Percentiles rank a stretch among this genome's conserved stretches.
These are phyloP conservation scores for Dascyllus trimaculatus DNA, from an alignment of 2,113 vertebrate genomes.

Conservation along the genomic window DNA sequence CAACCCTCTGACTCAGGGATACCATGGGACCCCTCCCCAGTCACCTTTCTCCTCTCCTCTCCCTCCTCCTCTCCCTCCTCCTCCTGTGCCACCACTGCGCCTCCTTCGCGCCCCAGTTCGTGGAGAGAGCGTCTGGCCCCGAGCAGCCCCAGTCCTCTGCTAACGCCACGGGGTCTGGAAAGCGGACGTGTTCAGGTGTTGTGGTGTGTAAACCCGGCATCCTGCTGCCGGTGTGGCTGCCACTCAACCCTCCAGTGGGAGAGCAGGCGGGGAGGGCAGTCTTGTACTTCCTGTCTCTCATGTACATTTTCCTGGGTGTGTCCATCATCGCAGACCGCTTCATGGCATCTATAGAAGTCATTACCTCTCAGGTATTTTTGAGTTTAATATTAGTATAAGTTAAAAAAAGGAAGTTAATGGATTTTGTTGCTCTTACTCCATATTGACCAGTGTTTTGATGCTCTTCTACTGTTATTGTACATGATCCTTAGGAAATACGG, in stretches of 20 bases:
- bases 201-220: conserved; percentile 88
- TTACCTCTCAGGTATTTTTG: conserved; percentile 92
- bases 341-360: conserved; percentile 98
- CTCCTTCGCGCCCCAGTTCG: conserved; percentile 45
- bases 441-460: neutral
- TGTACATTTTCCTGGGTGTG: conserved; percentile 96
- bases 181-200: conserved; percentile 75
- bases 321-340: conserved; percentile 98
- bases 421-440: neutral
- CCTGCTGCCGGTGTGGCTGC: conserved; percentile 92
- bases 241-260: conserved; percentile 86
- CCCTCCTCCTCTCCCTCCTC: conserved; percentile 57
- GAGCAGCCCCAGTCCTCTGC: conserved; percentile 58
- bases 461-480: too few species aligned
- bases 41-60: conserved; percentile 55
- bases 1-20: conserved; percentile 45
- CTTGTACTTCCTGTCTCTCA: conserved; percentile 93
- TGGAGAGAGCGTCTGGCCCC: conserved; percentile 55
- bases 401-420: too few species aligned
- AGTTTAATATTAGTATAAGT: neutral
- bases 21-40: conserved; percentile 60
- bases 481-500: too few species aligned
- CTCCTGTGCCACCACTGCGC: conserved; percentile 67
- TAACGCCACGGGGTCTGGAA: conserved; percentile 46
- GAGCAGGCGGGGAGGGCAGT: conserved; percentile 90